These are phyloP conservation scores for Aporophyla lueneburgensis DNA, from an alignment of 2,888 invertebrate species.

Conservation along the genomic window DNA sequence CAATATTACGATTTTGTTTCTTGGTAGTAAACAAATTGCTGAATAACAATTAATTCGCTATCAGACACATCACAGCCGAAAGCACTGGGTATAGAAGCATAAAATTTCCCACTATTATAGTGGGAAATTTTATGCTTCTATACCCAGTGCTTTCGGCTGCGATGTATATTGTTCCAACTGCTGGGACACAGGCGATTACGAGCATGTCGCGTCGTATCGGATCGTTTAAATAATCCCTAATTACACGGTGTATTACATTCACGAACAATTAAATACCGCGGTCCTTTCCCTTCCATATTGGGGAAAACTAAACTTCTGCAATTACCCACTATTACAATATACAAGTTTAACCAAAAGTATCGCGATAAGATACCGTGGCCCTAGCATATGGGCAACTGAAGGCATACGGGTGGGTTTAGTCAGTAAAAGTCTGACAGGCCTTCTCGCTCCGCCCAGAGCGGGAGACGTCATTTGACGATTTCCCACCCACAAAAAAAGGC, in stretches of 20 bases:
- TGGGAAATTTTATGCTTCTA: too few relatives aligned
- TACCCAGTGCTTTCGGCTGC: too few relatives aligned
- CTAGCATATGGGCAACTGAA: too few relatives aligned
- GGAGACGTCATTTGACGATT: too few relatives aligned
- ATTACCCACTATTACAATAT: neutral
- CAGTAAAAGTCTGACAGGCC: too few relatives aligned
- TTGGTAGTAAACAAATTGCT: neutral
- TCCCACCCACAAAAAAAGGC: too few relatives aligned
- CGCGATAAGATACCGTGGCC: too few relatives aligned
- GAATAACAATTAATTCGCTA: neutral
- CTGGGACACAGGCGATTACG: neutral
- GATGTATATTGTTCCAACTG: too few relatives aligned
- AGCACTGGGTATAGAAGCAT: neutral
- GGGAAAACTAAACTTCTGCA: neutral
- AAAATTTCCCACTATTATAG: neutral
- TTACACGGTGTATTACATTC: conserved; percentile 2
- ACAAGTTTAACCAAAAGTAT: neutral
- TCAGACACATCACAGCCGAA: neutral
- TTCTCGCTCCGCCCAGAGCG: too few relatives aligned
- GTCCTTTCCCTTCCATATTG: neutral
- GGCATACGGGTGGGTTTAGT: too few relatives aligned
- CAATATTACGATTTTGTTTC: neutral
- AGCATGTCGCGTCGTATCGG: neutral
- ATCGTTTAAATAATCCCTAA: neutral
- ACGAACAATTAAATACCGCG: neutral